These are phyloP conservation scores for Ditylenchus dipsaci DNA, from an alignment of 1,140 invertebrate species.

Conservation along the genomic window DNA sequence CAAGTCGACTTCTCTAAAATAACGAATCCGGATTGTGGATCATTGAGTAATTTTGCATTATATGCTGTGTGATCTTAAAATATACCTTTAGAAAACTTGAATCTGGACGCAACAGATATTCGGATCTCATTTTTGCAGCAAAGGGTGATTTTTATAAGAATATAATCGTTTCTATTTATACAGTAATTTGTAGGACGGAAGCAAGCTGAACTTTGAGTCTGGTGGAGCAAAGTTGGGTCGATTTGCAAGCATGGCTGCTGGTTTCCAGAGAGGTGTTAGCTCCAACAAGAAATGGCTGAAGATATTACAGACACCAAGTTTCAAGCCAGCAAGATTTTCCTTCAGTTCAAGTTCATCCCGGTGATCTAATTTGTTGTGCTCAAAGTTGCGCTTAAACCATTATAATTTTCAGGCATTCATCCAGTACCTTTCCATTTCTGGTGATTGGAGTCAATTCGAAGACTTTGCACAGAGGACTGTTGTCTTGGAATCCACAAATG, in stretches of 20 bases:
- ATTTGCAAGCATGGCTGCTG: neutral
- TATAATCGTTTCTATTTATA: too few relatives aligned
- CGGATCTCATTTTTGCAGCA: neutral
- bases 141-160: conserved; percentile 7
- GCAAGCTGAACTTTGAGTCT: conserved; percentile 6
- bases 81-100: conserved; percentile 1
- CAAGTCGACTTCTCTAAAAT: neutral
- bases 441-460: conserved; percentile 20
- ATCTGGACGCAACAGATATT: neutral
- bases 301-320: neutral
- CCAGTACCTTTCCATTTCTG: conserved; percentile 16
- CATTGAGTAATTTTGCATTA: neutral
- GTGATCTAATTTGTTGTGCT: conserved; percentile 3
- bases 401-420: conserved; percentile 16
- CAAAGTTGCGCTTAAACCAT: neutral
- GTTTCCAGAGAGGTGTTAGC: neutral
- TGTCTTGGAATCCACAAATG: neutral
- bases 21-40: neutral
- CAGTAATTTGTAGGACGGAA: too few relatives aligned
- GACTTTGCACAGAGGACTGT: conserved; percentile 8
- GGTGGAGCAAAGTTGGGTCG: conserved; percentile 1
- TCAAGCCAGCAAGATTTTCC: conserved; percentile 1
- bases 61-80: neutral
- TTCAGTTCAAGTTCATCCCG: neutral
- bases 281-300: neutral